Base-by-base conservation (phyloP, 2,888 invertebrate species). In the Phaedon cochleariae region DNA sequence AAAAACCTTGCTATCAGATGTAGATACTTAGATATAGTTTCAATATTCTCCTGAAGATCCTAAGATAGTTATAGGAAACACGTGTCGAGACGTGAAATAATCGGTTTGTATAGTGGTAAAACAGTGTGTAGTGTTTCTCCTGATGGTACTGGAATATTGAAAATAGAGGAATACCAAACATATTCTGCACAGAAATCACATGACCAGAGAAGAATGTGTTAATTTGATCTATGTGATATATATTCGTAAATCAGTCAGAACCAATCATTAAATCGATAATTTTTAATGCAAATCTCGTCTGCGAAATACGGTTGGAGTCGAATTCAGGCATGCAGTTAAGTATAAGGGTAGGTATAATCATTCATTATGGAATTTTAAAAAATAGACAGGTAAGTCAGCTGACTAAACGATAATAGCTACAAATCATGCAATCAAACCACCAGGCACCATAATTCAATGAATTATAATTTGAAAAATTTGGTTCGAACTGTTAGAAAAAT, bases 341-440 rank as follows among this genome's bases (percentile, higher is more conserved):
- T 15, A 15, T 41, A 15, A 15, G 41, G 41, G 41, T 41, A 41
- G 41, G 41, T 41, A n/a, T n/a, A 15, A 41, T 41, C 41, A 12
- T n/a, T 15, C 4, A 41, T 41, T 10, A 41, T 15, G 41, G 15
- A 41, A 41, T 41, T 41, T 15, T 41, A 15, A 41, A 12, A 41
- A 12, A 34, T 34, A 10, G 41, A 12, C 15, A 41, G 41, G 41
- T 41, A 41, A 10, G 12, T 41, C 3, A 41, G 41, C 41, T 41
- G 12, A 41, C 41, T 15, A 41, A 41, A 41, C 15, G 41, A 63
- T 52, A 67, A 71, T 68, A 48, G 60, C 59, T 45, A 68, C 65
- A 62, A 68, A 68, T 68, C 67, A 71, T 68, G 68, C 66, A 63
- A 71, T 67, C 68, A 64, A 52, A 63, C 59, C 61, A 67, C 67